Evolutionary conservation across 2,113 vertebrate species (phyloP).

Genomic region (Grammomys dolichurus): DNA sequence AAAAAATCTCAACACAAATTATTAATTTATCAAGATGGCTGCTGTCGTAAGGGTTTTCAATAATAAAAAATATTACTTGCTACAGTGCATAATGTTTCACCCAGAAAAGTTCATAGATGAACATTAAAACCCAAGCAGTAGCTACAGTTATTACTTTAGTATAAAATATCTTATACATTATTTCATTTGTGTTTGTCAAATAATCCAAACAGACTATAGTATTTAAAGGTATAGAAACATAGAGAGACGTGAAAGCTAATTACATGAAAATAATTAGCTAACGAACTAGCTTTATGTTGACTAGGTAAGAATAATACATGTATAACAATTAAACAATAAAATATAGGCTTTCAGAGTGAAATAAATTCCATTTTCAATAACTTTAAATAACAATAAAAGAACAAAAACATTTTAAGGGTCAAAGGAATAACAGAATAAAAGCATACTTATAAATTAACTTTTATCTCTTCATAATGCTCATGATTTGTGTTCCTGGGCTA

Average conservation of each 20-base stretch:
- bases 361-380: constrained; percentile 6
- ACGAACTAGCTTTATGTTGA: neutral
- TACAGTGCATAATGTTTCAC: neutral
- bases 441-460: neutral
- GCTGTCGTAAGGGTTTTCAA: neutral
- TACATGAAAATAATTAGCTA: neutral
- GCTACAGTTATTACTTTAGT: neutral
- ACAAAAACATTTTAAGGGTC: constrained; percentile 27
- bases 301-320: neutral
- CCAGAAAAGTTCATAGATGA: neutral
- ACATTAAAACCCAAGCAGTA: neutral
- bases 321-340: constrained; percentile 9
- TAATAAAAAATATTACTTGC: neutral
- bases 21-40: neutral
- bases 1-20: neutral
- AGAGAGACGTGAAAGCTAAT: neutral
- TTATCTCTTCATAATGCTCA: neutral
- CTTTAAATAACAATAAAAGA: neutral
- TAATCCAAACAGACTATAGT: neutral
- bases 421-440: neutral
- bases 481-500: neutral
- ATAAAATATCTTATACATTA: neutral
- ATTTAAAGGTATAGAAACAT: neutral
- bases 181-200: neutral
- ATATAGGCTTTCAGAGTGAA: neutral